Evolutionary conservation across 2,888 invertebrate genomes (phyloP), one percentile per base, ranked within the genome.

Genomic region (Atrina japonica): DNA sequence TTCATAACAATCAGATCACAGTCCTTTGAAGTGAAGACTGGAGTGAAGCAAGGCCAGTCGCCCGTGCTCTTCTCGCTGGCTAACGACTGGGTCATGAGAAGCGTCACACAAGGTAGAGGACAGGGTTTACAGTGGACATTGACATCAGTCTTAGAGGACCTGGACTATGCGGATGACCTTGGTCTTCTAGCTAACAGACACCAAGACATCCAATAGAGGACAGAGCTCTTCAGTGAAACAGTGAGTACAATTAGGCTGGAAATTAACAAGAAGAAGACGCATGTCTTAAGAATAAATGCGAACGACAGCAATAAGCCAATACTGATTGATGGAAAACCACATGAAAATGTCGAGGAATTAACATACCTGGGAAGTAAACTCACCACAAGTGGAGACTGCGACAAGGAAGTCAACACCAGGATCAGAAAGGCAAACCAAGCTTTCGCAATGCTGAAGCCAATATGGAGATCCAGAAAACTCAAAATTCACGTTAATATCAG

Each of bases 381-480:
- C 61, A 21, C 25, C 18, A 47, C 25, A 53, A 40, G 11, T 16
- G 64, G 52, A 9, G 41, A 52, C 41, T 56, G 47, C 49, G 58
- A 58, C 23, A 52, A 53, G 30, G 60, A 60, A 43, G 43, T 52
- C 3, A 43, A 52, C 45, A 69, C 63, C 30, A 55, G 47, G 27
- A 69, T 69, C 40, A 63, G 49, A 30, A 63, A 69, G 29, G 41
- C 56, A 27, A 61, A 61, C 30, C 60, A 55, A 55, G 55, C 53
- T 21, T 61, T 61, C 53, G 60, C 53, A 23, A 53, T 60, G 53
- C 29, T 60, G 29, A 52, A 52, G 27, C 59, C 60, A 16, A 25
- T 29, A 23, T 52, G 43, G 67, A 67, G 53, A 60, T 49, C 43
- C 41, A 67, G 52, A 40, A 16, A 21, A 23, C 52, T 60, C 7